These are phyloP conservation scores for Meleagris gallopavo DNA, from an alignment of 2,113 vertebrate genomes.

Conservation along the genomic window DNA sequence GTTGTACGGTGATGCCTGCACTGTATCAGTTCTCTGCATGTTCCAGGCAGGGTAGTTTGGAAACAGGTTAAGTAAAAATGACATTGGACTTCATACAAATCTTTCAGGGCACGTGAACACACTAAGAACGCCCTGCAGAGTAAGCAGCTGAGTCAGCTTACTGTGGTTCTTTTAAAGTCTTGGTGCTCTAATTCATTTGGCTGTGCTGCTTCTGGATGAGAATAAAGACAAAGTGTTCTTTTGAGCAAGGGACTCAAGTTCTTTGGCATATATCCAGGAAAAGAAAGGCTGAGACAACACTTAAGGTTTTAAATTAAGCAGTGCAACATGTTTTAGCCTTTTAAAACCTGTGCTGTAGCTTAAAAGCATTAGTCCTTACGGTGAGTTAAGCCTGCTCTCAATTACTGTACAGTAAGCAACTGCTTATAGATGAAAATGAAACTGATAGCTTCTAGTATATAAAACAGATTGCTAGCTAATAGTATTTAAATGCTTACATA, in stretches of 20 bases:
- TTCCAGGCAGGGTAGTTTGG: not conserved
- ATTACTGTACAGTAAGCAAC: not conserved
- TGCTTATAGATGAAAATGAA: not conserved
- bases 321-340: not conserved
- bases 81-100: not conserved
- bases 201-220: conserved; percentile 28
- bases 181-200: conserved; percentile 32
- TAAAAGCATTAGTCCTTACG: conserved; percentile 3
- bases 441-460: not conserved
- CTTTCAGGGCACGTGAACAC: not conserved
- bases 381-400: not conserved
- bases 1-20: not conserved
- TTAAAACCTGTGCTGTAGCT: conserved; percentile 6
- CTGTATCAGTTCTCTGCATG: not conserved
- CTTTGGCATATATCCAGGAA: not conserved
- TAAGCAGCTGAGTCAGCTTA: conserved; percentile 46
- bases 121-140: not conserved
- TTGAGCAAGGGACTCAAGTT: conserved; percentile 6
- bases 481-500: not conserved
- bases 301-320: conserved; percentile 25
- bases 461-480: not conserved
- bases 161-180: conserved; percentile 26
- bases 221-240: conserved; percentile 37
- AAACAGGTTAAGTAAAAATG: not conserved
- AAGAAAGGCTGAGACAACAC: conserved; percentile 38